These are phyloP conservation scores for Tragopan temminckii DNA, from an alignment of 2,797 vertebrate species.

Conservation along the genomic window DNA sequence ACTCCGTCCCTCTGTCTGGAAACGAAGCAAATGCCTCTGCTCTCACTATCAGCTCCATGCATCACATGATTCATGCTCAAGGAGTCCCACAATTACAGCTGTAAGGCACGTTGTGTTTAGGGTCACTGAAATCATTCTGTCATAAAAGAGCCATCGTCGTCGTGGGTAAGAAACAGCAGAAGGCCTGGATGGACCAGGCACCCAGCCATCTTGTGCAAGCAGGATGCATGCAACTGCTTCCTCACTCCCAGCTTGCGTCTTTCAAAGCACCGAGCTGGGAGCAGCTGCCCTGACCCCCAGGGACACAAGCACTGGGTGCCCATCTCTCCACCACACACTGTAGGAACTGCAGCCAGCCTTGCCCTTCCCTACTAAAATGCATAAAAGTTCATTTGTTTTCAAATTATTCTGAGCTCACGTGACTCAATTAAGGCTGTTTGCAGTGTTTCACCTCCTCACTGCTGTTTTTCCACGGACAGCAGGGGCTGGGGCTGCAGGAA, in stretches of 20 bases:
- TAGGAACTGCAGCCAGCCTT: neutral
- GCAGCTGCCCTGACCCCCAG: neutral
- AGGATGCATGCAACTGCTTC: neutral
- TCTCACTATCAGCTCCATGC: slow-evolving; percentile 51
- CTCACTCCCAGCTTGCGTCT: neutral
- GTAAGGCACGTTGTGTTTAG: slow-evolving; percentile 68
- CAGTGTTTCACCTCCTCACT: neutral
- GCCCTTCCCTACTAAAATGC: neutral
- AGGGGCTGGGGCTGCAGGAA: neutral
- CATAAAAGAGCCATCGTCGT: slow-evolving; percentile 46
- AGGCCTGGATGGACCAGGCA: neutral
- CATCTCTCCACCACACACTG: neutral
- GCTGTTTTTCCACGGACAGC: rapidly evolving
- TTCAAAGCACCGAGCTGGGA: neutral
- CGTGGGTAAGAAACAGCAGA: neutral
- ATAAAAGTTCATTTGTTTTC: slow-evolving; percentile 39
- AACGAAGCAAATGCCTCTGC: slow-evolving; percentile 69
- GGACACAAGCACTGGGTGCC: neutral
- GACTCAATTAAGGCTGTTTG: slow-evolving; percentile 26
- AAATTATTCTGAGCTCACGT: neutral
- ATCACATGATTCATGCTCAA: slow-evolving; percentile 68
- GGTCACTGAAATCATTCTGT: slow-evolving; percentile 47
- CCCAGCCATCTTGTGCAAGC: slow-evolving; percentile 45
- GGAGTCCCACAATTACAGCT: slow-evolving; percentile 69
- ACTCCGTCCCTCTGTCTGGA: slow-evolving; percentile 65